Evolutionary conservation across 2,113 vertebrate genomes (phyloP).

Genomic region (Eubucco bourcierii): DNA sequence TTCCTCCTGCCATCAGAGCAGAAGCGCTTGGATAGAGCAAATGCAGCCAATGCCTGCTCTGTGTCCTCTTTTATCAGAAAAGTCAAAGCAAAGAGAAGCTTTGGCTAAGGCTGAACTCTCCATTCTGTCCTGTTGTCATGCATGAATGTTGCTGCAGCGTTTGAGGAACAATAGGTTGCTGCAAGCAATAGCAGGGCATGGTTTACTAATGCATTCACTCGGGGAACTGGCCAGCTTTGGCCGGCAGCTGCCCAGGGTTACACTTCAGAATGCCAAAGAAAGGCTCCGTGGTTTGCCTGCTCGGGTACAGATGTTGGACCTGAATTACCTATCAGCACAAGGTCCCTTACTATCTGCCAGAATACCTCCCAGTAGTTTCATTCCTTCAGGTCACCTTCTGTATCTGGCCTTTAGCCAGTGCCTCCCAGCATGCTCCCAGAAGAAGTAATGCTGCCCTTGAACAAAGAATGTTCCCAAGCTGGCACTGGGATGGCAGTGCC

Average conservation of each 20-base stretch:
- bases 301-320: not conserved
- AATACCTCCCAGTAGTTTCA: not conserved
- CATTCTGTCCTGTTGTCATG: not conserved
- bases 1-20: not conserved
- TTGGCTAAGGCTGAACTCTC: not conserved
- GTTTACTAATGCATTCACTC: not conserved
- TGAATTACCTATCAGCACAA: not conserved
- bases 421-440: not conserved
- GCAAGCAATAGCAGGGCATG: not conserved
- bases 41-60: not conserved
- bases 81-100: not conserved
- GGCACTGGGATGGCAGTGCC: not conserved
- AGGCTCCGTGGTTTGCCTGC: not conserved
- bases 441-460: not conserved
- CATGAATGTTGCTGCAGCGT: not conserved
- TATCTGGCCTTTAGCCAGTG: not conserved
- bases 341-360: not conserved
- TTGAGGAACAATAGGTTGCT: conserved; percentile 39
- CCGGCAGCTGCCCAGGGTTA: not conserved
- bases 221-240: not conserved
- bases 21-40: not conserved
- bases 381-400: not conserved
- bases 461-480: not conserved
- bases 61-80: not conserved
- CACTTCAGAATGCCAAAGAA: not conserved